Base-by-base conservation (phyloP, 2,113 vertebrate genomes). In the Apodemus sylvaticus region DNA sequence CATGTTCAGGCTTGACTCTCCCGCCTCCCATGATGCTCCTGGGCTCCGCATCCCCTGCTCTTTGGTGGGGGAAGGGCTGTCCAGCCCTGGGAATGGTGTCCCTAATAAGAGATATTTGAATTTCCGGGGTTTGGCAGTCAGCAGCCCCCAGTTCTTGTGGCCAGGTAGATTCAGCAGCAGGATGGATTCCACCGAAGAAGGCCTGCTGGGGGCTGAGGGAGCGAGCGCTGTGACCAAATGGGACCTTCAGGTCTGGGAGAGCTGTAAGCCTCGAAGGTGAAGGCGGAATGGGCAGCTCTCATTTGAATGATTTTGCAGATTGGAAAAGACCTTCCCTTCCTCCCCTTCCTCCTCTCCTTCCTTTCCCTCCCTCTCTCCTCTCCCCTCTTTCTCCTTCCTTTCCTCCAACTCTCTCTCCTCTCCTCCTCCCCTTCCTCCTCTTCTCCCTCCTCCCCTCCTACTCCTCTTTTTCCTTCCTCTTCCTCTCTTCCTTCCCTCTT, bases 361-460 rank as follows among this genome's bases (percentile, higher is more conserved):
- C 48, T 29, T 1, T 2, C 4, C 6, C 26, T 2, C 1, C 16
- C 2, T 4, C 6, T 24, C 1, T 19, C 2, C 11, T 13, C 1
- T 22, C 7, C 13, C 7, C 1, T 7, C 3, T 7, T 4, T 0
- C 5, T 11, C 16, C 0, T 2, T 31, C 7, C 9, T 2, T 9
- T 11, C 7, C 3, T 3, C 11, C 9, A 4, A n/a, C 45, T 48
- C 45, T 7, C 45, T 7, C 5, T 51, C 29, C 48, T 20, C 29
- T 6, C 5, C 3, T 17, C 6, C 20, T 12, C 7, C 2, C 22
- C 3, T 5, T 6, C 45, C 1, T 45, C 11, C 5, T 5, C 45
- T 45, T 5, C 24, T 48, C 5, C 42, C 24, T 29, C 1, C 42
- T 42, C 45, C 17, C 19, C 11, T n/a, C 53, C 6, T 9, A 58